Evolutionary conservation across 2,113 vertebrate genomes (phyloP), one percentile per base, ranked within the genome.

Genomic region (Sinocyclocheilus rhinocerous): DNA sequence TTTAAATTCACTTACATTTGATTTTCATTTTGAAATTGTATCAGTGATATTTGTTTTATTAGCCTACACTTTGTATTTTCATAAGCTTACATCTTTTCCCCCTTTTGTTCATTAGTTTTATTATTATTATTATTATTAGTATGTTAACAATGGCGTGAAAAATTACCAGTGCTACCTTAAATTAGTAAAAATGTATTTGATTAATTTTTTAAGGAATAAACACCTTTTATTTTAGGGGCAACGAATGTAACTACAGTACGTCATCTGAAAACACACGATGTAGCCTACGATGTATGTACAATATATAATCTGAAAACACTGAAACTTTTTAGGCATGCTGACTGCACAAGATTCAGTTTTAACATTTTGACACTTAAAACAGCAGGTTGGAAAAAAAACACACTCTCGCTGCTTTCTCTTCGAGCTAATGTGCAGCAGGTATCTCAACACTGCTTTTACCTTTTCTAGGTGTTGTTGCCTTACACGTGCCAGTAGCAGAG

Each of bases 401-500:
- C 45, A 73, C 39, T 73, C 18, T 12, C 33, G 26, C 29, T 69
- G 24, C 20, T 59, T n/a, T 33, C 63, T 67, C 13, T 72, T 11
- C 33, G 2, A 10, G 69, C 36, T 39, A 39, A 22, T 20, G 18
- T 82, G 61, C 4, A 82, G 22, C 4, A 82, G 26, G 3, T 70
- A 52, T 81, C 50, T 42, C 39, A 33, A 39, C 10, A 70, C n/a
- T 29, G 9, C 26, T 36, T 89, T 84, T 81, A 61, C 81, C 80
- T 89, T 87, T 77, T 88, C 48, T 84, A 81, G 48, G 88, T 89
- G 81, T 90, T 90, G 91, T 91, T 89, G 89, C 88, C 89, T 70
- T 89, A 86, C 86, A 90, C 93, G 95, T 95, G 95, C 94, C 94
- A 91, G 92, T 72, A 70, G 82, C 45, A 96, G 63, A 96, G 96